Evolutionary conservation across 30 jellyfish, hydroid and myxozoan genomes (phyloP).

Genomic region (Cassiopea xamachana): DNA sequence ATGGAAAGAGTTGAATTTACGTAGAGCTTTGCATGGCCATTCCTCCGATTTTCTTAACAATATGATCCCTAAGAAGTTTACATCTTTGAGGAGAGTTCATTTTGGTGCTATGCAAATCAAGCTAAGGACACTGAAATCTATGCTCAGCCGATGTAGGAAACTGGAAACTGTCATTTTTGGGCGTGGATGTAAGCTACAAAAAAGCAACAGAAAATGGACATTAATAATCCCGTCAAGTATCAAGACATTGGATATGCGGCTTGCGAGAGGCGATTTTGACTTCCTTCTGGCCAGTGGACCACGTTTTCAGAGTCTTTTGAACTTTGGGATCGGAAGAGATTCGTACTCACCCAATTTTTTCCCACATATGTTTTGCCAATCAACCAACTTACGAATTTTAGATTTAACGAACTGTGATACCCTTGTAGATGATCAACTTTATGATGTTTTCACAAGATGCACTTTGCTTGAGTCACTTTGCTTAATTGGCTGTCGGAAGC

Average conservation of each 20-base stretch:
- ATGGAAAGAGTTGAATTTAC: constrained; percentile 80
- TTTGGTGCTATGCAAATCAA: constrained; percentile 79
- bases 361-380: constrained; percentile 71
- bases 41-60: constrained; percentile 46
- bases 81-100: constrained; percentile 65
- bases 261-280: constrained; percentile 82
- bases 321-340: constrained; percentile 88
- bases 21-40: constrained; percentile 20
- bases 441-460: constrained; percentile 73
- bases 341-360: constrained; percentile 58
- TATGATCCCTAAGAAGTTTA: constrained; percentile 53
- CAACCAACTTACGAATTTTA: constrained; percentile 59
- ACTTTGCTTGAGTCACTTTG: constrained; percentile 77
- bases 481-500: constrained; percentile 91
- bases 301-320: constrained; percentile 43
- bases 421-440: constrained; percentile 75
- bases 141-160: constrained; percentile 63
- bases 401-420: constrained; percentile 89
- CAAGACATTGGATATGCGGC: constrained; percentile 88
- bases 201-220: constrained; percentile 38
- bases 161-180: constrained; percentile 82
- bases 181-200: constrained; percentile 67
- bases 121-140: constrained; percentile 46
- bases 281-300: constrained; percentile 71
- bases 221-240: constrained; percentile 64